phyloP scores from a whole-genome alignment of 2,113 vertebrate genomes.

The Chauna torquata region DNA sequence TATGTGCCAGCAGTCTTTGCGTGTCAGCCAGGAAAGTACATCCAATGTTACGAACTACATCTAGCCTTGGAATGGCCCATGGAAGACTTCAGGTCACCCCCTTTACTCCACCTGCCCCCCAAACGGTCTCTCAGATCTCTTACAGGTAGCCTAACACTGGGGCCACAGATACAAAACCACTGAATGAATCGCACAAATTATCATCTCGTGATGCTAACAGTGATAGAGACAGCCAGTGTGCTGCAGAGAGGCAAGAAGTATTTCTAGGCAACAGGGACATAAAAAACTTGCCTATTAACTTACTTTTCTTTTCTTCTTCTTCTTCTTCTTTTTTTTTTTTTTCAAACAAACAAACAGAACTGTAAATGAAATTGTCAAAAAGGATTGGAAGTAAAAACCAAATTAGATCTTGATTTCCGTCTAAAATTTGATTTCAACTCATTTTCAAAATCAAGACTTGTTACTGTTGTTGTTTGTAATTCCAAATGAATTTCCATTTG shows the following conservation, averaged over 20 bases:
- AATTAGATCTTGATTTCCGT: neutral
- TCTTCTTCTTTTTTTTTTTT: accelerated
- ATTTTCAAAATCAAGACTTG: neutral
- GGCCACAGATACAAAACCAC: neutral
- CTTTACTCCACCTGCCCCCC: accelerated
- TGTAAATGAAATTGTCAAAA: neutral
- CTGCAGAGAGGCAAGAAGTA: neutral
- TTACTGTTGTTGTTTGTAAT: neutral
- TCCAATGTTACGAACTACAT: neutral
- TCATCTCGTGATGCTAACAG: neutral
- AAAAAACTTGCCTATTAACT: neutral
- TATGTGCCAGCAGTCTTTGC: neutral
- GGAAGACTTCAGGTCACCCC: neutral
- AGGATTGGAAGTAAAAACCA: neutral
- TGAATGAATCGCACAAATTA: neutral
- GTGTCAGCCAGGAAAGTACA: neutral
- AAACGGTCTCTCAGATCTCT: neutral
- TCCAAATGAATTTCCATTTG: neutral
- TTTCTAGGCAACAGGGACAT: neutral
- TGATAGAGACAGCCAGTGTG: neutral
- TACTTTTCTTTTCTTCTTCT: no score
- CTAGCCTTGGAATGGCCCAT: neutral
- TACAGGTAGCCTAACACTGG: neutral
- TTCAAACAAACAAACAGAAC: no score
- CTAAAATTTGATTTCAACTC: neutral